phyloP scores from a whole-genome alignment of 1,140 invertebrate genomes.

The Leptoteleia sp. region DNA sequence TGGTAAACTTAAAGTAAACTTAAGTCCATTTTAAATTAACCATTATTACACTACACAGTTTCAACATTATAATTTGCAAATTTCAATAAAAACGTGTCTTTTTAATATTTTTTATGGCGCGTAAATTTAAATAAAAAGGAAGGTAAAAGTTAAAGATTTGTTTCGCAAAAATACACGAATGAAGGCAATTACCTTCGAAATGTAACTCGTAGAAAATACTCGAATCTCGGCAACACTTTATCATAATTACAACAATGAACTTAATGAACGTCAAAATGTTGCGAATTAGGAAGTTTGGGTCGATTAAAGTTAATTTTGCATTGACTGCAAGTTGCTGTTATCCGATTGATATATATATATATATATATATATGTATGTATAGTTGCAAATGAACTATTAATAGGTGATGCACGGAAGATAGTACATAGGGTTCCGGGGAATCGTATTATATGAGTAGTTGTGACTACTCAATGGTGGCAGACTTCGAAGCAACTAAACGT shows the following conservation, averaged over 20 bases:
- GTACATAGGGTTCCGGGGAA: conserved; percentile 64
- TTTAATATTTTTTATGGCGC: too few relatives aligned
- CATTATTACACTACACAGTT: too few relatives aligned
- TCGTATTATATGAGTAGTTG: conserved; percentile 75
- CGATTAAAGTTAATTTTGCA: conserved; percentile 67
- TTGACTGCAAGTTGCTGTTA: conserved; percentile 48
- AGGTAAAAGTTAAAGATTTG: too few relatives aligned
- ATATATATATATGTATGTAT: too few relatives aligned
- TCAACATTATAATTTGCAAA: too few relatives aligned
- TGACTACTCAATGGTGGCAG: conserved; percentile 60
- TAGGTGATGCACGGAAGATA: conserved; percentile 65
- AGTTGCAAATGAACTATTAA: conserved; percentile 75
- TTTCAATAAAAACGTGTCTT: too few relatives aligned
- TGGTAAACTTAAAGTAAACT: too few relatives aligned
- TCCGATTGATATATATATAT: conserved; percentile 69
- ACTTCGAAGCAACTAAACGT: conserved; percentile 61
- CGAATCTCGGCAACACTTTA: conserved; percentile 1
- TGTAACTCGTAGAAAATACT: conserved; percentile 4
- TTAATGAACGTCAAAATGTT: conserved; percentile 42
- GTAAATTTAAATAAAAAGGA: too few relatives aligned
- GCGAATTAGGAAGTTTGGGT: conserved; percentile 5
- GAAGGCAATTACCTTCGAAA: conserved; percentile 4
- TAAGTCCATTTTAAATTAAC: too few relatives aligned
- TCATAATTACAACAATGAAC: conserved; percentile 34
- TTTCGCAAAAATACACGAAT: too few relatives aligned